These are phyloP conservation scores for Rafetus swinhoei DNA, from an alignment of 2,113 vertebrate genomes.

Conservation along the genomic window DNA sequence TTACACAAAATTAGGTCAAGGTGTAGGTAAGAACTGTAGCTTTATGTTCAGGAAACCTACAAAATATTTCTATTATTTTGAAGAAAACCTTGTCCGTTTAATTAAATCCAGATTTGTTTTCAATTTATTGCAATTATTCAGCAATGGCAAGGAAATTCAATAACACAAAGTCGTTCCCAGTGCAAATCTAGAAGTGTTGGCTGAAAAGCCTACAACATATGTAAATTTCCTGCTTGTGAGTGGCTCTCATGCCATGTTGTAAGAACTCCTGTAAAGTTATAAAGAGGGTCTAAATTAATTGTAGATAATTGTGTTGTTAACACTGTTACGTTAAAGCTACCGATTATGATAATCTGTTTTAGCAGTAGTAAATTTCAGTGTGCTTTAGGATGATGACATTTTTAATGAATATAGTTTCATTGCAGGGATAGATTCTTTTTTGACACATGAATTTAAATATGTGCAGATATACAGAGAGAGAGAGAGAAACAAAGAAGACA, in stretches of 20 bases:
- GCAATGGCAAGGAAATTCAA: conserved; percentile 9
- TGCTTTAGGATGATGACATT: background rate
- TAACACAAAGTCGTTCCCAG: background rate
- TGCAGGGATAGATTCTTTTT: background rate
- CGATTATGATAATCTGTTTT: background rate
- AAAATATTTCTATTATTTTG: background rate
- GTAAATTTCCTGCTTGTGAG: background rate
- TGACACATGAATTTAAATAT: background rate
- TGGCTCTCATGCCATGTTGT: background rate
- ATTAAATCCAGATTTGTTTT: conserved; percentile 6
- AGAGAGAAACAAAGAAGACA: background rate
- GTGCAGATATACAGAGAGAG: background rate
- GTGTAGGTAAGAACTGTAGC: background rate
- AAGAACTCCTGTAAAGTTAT: background rate
- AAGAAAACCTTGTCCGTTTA: background rate
- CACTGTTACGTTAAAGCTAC: conserved; percentile 6
- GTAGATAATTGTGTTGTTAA: background rate
- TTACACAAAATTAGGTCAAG: background rate
- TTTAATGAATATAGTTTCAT: background rate
- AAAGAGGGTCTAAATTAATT: background rate
- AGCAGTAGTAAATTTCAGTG: background rate
- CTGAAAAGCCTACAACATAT: background rate
- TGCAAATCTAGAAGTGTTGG: background rate
- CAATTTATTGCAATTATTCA: background rate
- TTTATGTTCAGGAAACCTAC: background rate